phyloP scores from a whole-genome alignment of 2,888 invertebrate genomes.

The Megamerina dolium region DNA sequence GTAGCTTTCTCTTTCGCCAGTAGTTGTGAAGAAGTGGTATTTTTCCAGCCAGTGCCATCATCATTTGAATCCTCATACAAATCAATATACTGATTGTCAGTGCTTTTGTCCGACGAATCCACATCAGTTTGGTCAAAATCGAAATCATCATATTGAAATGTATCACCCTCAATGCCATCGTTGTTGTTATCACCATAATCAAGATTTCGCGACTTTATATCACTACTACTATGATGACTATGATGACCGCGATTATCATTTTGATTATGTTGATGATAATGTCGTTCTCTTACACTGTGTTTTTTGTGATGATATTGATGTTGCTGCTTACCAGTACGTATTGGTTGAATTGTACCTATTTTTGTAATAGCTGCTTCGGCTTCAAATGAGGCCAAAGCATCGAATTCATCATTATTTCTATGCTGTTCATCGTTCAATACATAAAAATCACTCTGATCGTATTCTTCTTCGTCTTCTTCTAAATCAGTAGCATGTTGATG shows the following conservation, averaged over 20 bases:
- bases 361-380: too few relatives aligned
- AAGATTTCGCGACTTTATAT: slow-evolving; percentile 20
- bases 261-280: slow-evolving; percentile 5
- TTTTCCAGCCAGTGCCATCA: background rate
- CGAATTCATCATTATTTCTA: slow-evolving; percentile 22
- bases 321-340: slow-evolving; percentile 1
- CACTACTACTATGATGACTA: slow-evolving; percentile 3
- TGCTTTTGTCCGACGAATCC: background rate
- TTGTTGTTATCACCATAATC: slow-evolving; percentile 12
- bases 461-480: slow-evolving; percentile 19
- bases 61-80: slow-evolving; percentile 29
- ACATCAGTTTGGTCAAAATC: slow-evolving; percentile 30
- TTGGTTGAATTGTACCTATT: slow-evolving; percentile 1
- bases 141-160: slow-evolving; percentile 43
- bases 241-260: background rate
- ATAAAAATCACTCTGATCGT: slow-evolving; percentile 33
- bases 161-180: slow-evolving; percentile 34
- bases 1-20: slow-evolving; percentile 38
- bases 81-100: slow-evolving; percentile 22
- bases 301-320: background rate
- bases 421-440: slow-evolving; percentile 32
- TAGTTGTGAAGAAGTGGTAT: background rate
- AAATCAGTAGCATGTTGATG: slow-evolving; percentile 10
- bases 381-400: slow-evolving; percentile 6
- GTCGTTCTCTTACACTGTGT: background rate